Evolutionary conservation across 2,797 vertebrate species (phyloP).

Genomic region (Anas capensis): DNA sequence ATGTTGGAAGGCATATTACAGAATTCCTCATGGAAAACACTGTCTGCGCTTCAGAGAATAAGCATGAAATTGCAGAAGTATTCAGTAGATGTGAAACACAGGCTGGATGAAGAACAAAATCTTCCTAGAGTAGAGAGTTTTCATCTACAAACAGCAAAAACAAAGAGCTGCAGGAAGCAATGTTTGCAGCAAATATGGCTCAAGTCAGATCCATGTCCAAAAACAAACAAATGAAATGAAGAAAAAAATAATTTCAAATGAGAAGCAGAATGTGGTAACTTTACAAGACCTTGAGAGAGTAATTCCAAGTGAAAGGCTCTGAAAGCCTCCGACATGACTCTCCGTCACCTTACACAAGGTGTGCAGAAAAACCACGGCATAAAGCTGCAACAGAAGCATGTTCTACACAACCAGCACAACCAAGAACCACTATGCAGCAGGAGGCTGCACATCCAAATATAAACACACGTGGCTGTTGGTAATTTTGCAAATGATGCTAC

Average conservation of each 20-base stretch:
- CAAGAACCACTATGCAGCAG: neutral
- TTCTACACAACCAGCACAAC: neutral
- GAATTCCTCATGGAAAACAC: neutral
- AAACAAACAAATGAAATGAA: neutral
- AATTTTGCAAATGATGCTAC: neutral
- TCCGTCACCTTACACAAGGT: neutral
- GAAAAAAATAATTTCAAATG: neutral
- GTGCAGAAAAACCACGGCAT: neutral
- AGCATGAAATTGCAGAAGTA: neutral
- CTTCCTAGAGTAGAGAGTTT: neutral
- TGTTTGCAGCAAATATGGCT: accelerated
- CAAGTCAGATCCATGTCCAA: neutral
- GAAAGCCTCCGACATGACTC: neutral
- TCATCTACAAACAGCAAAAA: neutral
- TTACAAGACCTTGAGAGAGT: neutral
- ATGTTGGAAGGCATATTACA: neutral
- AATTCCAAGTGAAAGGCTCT: accelerated
- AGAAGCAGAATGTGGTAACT: neutral
- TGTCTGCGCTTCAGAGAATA: neutral
- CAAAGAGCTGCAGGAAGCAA: neutral
- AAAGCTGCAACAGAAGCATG: neutral
- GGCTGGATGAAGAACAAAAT: neutral
- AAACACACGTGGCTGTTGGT: neutral
- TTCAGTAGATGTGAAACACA: neutral
- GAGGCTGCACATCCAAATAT: neutral